Percentiles rank a stretch among this genome's conserved stretches.
Evolutionary conservation across 2,797 vertebrate species (phyloP).

Genomic region (Diceros bicornis): DNA sequence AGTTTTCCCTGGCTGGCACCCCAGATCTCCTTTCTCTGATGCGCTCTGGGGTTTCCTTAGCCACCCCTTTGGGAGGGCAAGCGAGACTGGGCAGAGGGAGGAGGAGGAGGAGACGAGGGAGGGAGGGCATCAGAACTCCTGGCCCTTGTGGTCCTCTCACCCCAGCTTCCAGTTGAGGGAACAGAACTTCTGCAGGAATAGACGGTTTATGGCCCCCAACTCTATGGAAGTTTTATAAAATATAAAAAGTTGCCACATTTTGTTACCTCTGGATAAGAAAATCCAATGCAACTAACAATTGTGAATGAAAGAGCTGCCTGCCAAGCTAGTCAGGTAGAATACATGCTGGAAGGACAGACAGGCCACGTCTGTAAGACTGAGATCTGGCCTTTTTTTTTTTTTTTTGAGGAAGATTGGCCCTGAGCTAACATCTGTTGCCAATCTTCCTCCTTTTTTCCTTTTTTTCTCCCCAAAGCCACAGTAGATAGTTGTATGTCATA

Average conservation of each 20-base stretch:
- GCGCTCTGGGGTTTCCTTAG: neutral
- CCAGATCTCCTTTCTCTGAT: neutral
- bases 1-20: neutral
- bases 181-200: neutral
- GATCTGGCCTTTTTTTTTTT: neutral
- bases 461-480: no score
- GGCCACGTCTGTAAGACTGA: neutral
- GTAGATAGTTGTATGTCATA: no score
- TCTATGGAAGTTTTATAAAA: slow-evolving; percentile 31
- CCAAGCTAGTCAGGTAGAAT: neutral
- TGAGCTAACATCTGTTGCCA: no score
- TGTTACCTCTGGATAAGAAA: slow-evolving; percentile 65
- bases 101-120: neutral
- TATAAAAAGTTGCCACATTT: slow-evolving; percentile 29
- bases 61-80: neutral
- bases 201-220: neutral
- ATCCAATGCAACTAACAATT: slow-evolving; percentile 38
- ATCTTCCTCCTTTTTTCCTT: no score
- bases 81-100: neutral
- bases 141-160: neutral
- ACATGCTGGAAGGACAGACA: neutral
- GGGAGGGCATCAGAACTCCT: neutral
- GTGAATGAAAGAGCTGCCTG: slow-evolving; percentile 33
- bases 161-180: neutral
- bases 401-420: no score